These are phyloP conservation scores for Xiphophorus maculatus DNA, from an alignment of 2,113 vertebrate genomes.

Conservation along the genomic window DNA sequence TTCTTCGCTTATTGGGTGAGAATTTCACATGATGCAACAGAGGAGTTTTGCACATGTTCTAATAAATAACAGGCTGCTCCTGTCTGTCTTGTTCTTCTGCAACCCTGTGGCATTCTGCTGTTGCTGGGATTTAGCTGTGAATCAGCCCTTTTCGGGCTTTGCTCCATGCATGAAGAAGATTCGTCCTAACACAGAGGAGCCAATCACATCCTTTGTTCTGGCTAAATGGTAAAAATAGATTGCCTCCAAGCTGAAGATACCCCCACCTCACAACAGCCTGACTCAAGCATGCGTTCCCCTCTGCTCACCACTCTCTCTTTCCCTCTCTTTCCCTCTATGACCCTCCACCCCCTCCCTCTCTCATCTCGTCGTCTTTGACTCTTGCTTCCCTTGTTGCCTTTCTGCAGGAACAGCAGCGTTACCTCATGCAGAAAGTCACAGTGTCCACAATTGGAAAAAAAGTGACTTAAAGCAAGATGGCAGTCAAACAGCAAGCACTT, in stretches of 20 bases:
- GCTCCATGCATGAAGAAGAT: constrained; percentile 58
- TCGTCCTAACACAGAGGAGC: constrained; percentile 57
- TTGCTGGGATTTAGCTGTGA: constrained; percentile 67
- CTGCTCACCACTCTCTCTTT: constrained; percentile 52
- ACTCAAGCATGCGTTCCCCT: constrained; percentile 19
- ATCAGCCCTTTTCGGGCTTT: constrained; percentile 67
- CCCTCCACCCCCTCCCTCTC: constrained; percentile 19
- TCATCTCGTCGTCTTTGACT: constrained; percentile 3
- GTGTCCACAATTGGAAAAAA: constrained; percentile 71
- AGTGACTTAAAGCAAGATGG: constrained; percentile 80
- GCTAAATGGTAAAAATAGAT: constrained; percentile 81
- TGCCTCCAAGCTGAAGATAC: constrained; percentile 60
- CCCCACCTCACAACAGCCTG: background rate
- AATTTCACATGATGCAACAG: constrained; percentile 1
- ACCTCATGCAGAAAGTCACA: constrained; percentile 84
- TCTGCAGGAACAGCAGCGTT: constrained; percentile 68
- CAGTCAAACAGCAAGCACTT: constrained; percentile 70
- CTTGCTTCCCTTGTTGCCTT: constrained; percentile 64
- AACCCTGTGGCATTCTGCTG: constrained; percentile 43
- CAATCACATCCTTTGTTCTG: constrained; percentile 74
- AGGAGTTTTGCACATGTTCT: constrained; percentile 21
- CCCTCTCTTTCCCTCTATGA: constrained; percentile 21
- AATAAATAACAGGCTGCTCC: constrained; percentile 36
- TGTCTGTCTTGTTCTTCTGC: constrained; percentile 48
- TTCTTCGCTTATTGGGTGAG: constrained; percentile 6